Conservation (phyloP, 2,797 vertebrate species). For the Microhierax caerulescens region DNA sequence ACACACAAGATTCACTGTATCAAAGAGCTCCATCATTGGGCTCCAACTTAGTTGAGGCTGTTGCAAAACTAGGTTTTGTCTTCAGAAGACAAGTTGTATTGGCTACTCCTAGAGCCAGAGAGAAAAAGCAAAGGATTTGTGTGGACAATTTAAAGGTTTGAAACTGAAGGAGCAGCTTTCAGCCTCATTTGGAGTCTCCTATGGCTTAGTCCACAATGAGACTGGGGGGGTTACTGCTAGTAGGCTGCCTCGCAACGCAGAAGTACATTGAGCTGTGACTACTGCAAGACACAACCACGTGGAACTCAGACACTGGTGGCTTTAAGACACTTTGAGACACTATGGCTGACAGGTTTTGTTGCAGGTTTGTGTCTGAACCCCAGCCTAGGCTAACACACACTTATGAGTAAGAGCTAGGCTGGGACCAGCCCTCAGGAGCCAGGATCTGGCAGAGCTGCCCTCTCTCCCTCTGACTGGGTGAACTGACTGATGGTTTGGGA, state of each 20-base stretch:
- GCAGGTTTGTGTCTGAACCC: background rate
- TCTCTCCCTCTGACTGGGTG: background rate
- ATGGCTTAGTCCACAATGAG: accelerated
- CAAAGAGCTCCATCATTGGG: background rate
- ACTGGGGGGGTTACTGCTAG: background rate
- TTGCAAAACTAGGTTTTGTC: background rate
- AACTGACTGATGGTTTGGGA: background rate
- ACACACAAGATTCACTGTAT: background rate
- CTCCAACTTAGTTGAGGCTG: background rate
- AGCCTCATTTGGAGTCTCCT: background rate
- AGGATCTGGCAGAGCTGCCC: background rate
- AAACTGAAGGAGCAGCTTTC: background rate
- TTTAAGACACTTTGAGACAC: background rate
- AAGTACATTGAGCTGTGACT: background rate
- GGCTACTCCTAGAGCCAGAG: background rate
- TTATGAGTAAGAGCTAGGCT: background rate
- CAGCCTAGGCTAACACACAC: background rate
- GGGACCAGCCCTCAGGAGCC: background rate
- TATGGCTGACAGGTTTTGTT: background rate
- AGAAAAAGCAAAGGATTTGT: background rate
- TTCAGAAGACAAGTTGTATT: background rate
- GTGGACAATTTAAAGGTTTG: background rate
- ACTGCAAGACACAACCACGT: background rate
- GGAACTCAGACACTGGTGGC: background rate
- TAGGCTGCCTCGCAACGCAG: background rate